Evolutionary conservation across 2,888 invertebrate species (phyloP), one percentile per base, ranked within the genome.

Genomic region (Myathropa florea): DNA sequence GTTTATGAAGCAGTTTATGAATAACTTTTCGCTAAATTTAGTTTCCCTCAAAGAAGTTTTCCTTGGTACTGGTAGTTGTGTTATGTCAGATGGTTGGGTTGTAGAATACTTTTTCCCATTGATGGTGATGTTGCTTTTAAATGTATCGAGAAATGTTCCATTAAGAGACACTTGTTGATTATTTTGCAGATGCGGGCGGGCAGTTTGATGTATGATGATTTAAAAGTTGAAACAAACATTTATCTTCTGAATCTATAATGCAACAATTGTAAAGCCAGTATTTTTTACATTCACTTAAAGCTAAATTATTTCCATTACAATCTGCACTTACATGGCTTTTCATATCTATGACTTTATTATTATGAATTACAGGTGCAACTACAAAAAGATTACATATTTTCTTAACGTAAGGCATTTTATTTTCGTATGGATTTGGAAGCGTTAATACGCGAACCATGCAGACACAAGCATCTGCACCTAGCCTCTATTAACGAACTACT

Each of bases 91-190:
- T 21, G 55, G 55, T 21, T 18, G 21, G 55, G 55, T 4, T 55
- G 55, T 23, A 55, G 21, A 55, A 55, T 55, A 55, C 55, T 55
- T 55, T 57, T 55, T 68, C 28, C 57, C 68, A 57, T 68, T 33
- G 24, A 68, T 68, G 10, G 21, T 53, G 53, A 68, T 36, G n/a
- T 18, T 53, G 33, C 53, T 28, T 36, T 36, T 55, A 30, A 70
- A 33, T 30, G 57, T 70, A 18, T 59, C 24, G 1, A 70, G 70
- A 70, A 9, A 36, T 21, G 70, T 70, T 59, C 70, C 70, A 30
- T 70, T 59, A 30, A 70, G 18, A 59, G 57, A 59, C 18, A 70
- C 57, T 23, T 30, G 70, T 12, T 59, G 68, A 33, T 53, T 53
- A 53, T 53, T 53, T 55, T 55, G 46, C 39, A 24, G 65, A 65